These are phyloP conservation scores for Perdita meconis DNA, from an alignment of 2,888 invertebrate genomes.

Conservation along the genomic window DNA sequence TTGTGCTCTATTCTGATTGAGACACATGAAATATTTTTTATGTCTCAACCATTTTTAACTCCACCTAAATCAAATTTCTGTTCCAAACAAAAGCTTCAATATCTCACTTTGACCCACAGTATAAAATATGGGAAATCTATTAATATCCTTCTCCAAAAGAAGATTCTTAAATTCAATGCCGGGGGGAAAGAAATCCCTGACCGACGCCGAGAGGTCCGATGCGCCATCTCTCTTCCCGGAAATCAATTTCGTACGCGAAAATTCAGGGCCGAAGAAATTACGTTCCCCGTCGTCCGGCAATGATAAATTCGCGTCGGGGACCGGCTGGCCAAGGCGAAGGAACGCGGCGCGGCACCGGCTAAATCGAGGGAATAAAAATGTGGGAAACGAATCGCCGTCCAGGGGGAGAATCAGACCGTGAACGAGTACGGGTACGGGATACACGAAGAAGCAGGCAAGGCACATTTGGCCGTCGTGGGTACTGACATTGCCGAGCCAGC, in stretches of 20 bases:
- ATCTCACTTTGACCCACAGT: too few relatives aligned
- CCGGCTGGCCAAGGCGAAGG: slow-evolving; percentile 3
- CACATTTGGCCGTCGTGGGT: slow-evolving; percentile 59
- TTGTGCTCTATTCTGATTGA: too few relatives aligned
- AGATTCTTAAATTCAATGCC: too few relatives aligned
- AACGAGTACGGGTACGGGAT: slow-evolving; percentile 52
- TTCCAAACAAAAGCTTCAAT: too few relatives aligned
- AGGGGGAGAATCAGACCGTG: slow-evolving; percentile 70
- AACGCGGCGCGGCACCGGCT: background rate
- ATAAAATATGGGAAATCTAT: too few relatives aligned
- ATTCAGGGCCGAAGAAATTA: slow-evolving; percentile 39
- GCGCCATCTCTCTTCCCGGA: too few relatives aligned
- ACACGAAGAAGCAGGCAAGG: slow-evolving; percentile 52
- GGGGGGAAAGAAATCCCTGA: too few relatives aligned
- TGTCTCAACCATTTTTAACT: too few relatives aligned
- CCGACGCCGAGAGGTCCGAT: too few relatives aligned
- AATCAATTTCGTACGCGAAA: slow-evolving; percentile 29
- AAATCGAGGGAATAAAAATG: slow-evolving; percentile 60
- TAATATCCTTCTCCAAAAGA: too few relatives aligned
- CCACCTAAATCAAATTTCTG: too few relatives aligned
- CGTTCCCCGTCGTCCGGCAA: slow-evolving; percentile 33
- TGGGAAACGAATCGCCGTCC: slow-evolving; percentile 59
- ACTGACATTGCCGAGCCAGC: slow-evolving; percentile 64
- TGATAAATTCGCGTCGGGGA: slow-evolving; percentile 39
- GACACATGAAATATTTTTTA: too few relatives aligned